Conservation (phyloP, 2,888 invertebrate species). For the Protula sp. region DNA sequence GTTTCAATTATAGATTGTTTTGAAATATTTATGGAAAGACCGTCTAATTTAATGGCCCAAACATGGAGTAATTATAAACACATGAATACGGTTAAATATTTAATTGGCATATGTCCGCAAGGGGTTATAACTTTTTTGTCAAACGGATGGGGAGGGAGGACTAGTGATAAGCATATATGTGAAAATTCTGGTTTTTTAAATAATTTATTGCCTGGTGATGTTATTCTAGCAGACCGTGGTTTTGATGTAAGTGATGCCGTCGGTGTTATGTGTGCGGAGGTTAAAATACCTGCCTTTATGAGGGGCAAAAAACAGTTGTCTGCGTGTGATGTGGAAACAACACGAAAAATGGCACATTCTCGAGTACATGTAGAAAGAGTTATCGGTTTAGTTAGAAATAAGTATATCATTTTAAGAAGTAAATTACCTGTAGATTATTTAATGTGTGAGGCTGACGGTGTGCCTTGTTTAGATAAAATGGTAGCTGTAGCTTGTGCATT, state of each 20-base stretch:
- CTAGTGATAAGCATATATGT: conserved; percentile 26
- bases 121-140: conserved; percentile 26
- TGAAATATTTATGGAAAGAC: no score
- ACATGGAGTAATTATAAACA: no score
- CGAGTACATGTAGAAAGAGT: conserved; percentile 23
- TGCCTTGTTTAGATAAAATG: not conserved
- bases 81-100: conserved; percentile 24
- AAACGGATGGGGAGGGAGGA: conserved; percentile 27
- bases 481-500: not conserved
- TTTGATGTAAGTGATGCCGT: conserved; percentile 16
- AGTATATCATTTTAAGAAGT: not conserved
- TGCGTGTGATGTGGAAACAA: conserved; percentile 15
- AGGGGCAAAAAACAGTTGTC: conserved; percentile 17
- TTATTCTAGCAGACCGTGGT: conserved; percentile 26
- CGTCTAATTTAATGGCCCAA: no score
- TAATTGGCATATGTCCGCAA: conserved; percentile 26
- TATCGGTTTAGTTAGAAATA: conserved; percentile 16
- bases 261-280: not conserved
- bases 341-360: conserved; percentile 16
- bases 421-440: not conserved
- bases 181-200: conserved; percentile 22
- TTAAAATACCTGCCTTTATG: not conserved
- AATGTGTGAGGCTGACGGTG: not conserved
- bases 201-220: conserved; percentile 3
- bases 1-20: no score